Evolutionary conservation across 64 coral and sea anemone species (phyloP).

Genomic region (Porites australiensis): DNA sequence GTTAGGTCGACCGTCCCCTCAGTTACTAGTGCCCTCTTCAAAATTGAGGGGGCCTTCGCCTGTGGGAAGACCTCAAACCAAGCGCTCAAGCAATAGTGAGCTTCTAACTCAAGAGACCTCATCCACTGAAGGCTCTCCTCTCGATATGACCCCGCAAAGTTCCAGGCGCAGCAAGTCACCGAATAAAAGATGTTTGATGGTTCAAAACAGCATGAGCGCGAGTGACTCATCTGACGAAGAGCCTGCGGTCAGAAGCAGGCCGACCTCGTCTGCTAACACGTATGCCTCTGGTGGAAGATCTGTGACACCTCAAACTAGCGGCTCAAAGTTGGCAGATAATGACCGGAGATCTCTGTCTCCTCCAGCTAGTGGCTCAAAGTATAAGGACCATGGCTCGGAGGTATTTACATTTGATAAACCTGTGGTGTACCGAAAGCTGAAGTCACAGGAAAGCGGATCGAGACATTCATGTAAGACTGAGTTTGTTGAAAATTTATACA

Average conservation of each 20-base stretch:
- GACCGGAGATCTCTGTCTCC: not conserved
- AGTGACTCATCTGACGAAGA: conserved; percentile 35
- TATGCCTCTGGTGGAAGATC: not conserved
- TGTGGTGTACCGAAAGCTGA: conserved; percentile 18
- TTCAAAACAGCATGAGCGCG: not conserved
- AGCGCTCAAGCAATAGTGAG: not conserved
- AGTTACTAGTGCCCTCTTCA: not conserved
- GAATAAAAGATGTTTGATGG: not conserved
- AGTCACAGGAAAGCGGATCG: not conserved
- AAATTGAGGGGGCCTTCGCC: not conserved
- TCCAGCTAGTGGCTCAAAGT: not conserved
- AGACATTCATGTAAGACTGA: conserved; percentile 15
- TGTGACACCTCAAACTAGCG: not conserved
- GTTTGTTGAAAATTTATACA: not conserved
- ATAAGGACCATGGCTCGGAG: not conserved
- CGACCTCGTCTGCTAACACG: not conserved
- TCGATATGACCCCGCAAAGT: not conserved
- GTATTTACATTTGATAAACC: conserved; percentile 25
- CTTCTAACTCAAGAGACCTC: not conserved
- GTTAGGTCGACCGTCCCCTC: not conserved
- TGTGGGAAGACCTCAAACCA: not conserved
- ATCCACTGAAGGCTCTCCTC: conserved; percentile 9
- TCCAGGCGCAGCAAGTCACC: not conserved
- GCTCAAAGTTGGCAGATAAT: not conserved
- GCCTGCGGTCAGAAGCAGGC: not conserved